Evolutionary conservation across 2,797 vertebrate genomes (phyloP), one percentile per base, ranked within the genome.

Genomic region (Gallinago stenura): DNA sequence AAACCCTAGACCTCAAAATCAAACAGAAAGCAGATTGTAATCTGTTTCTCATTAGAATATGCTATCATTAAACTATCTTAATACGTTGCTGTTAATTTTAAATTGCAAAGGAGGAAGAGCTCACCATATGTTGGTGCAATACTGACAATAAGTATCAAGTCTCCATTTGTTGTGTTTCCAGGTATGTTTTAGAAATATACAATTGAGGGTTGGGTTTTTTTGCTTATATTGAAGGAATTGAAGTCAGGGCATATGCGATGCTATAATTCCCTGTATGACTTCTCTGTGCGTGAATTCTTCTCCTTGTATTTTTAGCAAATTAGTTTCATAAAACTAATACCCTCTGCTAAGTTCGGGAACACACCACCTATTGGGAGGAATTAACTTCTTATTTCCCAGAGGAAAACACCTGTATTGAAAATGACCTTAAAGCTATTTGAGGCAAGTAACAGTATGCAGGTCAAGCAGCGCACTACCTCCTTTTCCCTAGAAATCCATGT

Each of bases 1-100:
- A 90, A 94, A 95, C 82, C 53, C n/a, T 86, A n/a, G 6, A 8
- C n/a, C 56, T 82, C 45, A 16, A 60, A 82, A 79, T 3, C 22
- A 79, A 89, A 73, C 2, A 69, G 51, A 83, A 79, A 90, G 48
- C 58, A 93, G 80, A 95, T 64, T 94, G 70, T 35, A 91, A 95
- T 64, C 31, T 66, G 39, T 46, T 95, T 51, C 88, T 93, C 33
- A 43, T 89, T 85, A 77, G 25, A 75, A 80, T 68, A 86, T 45
- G 26, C 7, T 89, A 46, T 12, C 56, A 73, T 90, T 89, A 90
- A 91, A 77, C 18, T 35, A 50, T 24, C 13, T 77, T 90, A 89
- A 90, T 75, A 77, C 41, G 15, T 68, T 3, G 1, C 6, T 85
- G 64, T 70, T 95, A 89, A 94, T 90, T 93, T 89, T 30, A 68